phyloP scores from a whole-genome alignment of 2,113 vertebrate genomes.

The Orcinus orca region DNA sequence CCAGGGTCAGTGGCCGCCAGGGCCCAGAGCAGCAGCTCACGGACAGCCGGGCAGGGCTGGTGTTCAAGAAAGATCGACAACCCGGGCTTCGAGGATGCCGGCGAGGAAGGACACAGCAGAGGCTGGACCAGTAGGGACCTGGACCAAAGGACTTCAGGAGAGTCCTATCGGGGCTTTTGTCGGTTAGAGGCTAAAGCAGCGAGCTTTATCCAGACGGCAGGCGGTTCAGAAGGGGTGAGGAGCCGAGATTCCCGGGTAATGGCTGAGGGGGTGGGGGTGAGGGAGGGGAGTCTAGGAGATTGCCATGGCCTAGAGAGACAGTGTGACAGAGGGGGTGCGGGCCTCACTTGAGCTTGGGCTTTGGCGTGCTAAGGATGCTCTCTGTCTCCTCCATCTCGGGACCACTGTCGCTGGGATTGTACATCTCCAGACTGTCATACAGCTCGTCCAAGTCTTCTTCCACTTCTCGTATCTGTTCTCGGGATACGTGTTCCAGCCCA shows the following conservation, averaged over 20 bases:
- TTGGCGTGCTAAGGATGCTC: conserved; percentile 95
- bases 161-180: neutral
- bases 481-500: conserved; percentile 92
- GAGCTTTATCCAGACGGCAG: neutral
- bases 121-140: neutral
- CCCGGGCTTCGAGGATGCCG: neutral
- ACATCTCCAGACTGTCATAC: conserved; percentile 95
- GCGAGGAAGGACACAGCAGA: neutral
- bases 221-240: neutral
- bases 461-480: conserved; percentile 94
- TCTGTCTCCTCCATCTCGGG: conserved; percentile 95
- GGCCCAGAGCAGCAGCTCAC: neutral
- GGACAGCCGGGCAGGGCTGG: neutral
- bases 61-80: neutral
- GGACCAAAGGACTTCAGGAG: neutral
- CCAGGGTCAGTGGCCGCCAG: neutral
- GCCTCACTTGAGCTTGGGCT: conserved; percentile 90
- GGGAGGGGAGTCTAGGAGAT: neutral
- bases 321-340: neutral
- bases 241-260: neutral
- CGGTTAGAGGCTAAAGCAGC: neutral
- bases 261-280: too few relatives aligned
- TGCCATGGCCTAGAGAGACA: rapidly evolving
- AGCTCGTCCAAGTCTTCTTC: conserved; percentile 95
- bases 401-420: conserved; percentile 96